A percentile compares a stretch with the other conserved stretches of the same genome.
Evolutionary conservation across 2,113 vertebrate genomes (phyloP).

Genomic region (Eulemur macaco): DNA sequence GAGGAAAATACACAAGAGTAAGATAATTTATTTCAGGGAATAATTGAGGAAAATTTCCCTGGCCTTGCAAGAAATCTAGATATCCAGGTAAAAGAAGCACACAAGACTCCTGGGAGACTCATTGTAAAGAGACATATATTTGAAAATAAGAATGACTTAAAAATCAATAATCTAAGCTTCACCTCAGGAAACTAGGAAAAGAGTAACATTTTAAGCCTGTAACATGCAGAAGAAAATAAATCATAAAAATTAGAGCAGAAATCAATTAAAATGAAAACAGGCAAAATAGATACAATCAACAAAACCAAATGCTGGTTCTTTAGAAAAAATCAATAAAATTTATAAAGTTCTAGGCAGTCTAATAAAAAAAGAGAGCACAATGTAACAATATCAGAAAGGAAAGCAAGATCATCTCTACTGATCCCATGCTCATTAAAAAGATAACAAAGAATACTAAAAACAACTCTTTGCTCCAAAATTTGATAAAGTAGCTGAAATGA

Average conservation of each 20-base stretch:
- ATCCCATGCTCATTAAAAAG: background rate
- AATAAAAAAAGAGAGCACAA: background rate
- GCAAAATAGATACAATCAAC: background rate
- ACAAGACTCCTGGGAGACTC: too few species aligned
- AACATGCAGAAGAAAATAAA: background rate
- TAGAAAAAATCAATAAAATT: background rate
- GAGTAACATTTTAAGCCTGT: background rate
- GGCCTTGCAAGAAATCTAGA: too few species aligned
- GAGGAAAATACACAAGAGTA: too few species aligned
- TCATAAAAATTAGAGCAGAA: background rate
- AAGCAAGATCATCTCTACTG: background rate
- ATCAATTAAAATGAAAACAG: background rate
- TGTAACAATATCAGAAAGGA: background rate
- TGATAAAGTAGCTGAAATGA: background rate
- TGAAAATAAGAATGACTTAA: too few species aligned
- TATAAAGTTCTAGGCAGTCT: background rate
- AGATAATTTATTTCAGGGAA: too few species aligned
- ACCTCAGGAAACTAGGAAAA: background rate
- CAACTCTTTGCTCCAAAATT: background rate
- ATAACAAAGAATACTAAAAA: background rate
- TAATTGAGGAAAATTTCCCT: too few species aligned
- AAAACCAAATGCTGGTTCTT: background rate
- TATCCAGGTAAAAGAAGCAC: too few species aligned
- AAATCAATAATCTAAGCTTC: too few species aligned
- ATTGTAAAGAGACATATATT: too few species aligned